Evolutionary conservation across 1,140 invertebrate species (phyloP), one percentile per base, ranked within the genome.

Genomic region (Drosophila athabasca): DNA sequence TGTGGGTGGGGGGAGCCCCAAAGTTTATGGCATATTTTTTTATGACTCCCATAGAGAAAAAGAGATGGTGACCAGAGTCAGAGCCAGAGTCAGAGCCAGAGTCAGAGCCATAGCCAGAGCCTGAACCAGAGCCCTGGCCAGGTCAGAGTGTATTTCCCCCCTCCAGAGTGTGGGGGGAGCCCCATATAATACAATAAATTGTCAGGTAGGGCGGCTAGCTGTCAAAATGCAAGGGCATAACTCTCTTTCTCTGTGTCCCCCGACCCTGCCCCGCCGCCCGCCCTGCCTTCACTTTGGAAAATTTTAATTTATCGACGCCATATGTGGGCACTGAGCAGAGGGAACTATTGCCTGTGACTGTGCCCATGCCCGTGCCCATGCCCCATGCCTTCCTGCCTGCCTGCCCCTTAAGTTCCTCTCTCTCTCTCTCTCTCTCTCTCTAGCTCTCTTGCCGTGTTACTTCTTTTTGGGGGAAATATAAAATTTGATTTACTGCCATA

Each of bases 261-360:
- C 35, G 17, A 0, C 7, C 8, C 22, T 9, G 24, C 24, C n/a
- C 19, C n/a, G 29, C 41, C 26, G 6, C 29, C 31, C 3, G 15
- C 17, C 7, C 17, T 13, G 19, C 7, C 24, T 15, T 8, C 41
- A 45, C 45, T 73, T 59, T 68, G 39, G 77, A 81, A 85, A 84
- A 90, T 90, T 90, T 90, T 90, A 90, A 90, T 90, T 90, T 90
- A 90, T 90, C 87, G 85, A 90, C 85, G 76, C 85, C 85, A 90
- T 90, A 90, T 90, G 85, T 90, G 85, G 85, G 85, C 85, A 90
- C 60, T 67, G 78, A 82, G 82, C 82, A 76, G 74, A 60, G 78
- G 35, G 69, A 81, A 85, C 75, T 76, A 83, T 70, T 76, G 76
- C 59, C 41, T 61, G 61, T 44, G 49, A 53, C 54, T 43, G 54